A percentile compares a stretch with the other conserved stretches of the same genome.
phyloP scores from a whole-genome alignment of 2,797 vertebrate species.

The Neosalanx taihuensis region DNA sequence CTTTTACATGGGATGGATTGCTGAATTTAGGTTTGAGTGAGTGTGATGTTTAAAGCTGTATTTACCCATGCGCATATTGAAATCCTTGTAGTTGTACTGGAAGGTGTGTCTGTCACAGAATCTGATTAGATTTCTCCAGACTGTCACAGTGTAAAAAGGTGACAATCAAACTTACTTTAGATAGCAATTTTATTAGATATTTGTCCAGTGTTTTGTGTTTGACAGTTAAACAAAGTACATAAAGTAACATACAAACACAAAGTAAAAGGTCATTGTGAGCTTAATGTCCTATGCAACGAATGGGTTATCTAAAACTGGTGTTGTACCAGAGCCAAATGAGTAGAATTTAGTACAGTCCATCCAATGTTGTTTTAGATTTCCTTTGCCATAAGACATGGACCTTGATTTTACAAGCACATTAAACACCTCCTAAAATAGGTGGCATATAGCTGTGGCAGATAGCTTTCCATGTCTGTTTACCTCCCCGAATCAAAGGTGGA shows the following conservation, averaged over 20 bases:
- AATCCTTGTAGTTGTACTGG: not conserved
- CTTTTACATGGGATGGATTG: not conserved
- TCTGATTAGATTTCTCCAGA: not conserved
- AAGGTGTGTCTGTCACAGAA: too few relatives aligned
- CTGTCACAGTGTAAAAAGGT: not conserved
- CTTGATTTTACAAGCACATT: conserved; percentile 23
- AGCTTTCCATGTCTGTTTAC: conserved; percentile 12
- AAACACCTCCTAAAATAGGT: conserved; percentile 32
- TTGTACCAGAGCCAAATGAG: conserved; percentile 10
- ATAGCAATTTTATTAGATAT: not conserved
- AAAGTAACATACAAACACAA: not conserved
- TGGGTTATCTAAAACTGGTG: conserved; percentile 10
- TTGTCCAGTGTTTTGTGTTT: conserved; percentile 2
- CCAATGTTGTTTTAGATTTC: conserved; percentile 17
- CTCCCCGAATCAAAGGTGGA: not conserved
- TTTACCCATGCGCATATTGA: not conserved
- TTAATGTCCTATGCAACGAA: not conserved
- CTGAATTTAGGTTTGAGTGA: not conserved
- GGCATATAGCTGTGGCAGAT: conserved; percentile 13
- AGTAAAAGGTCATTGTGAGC: conserved; percentile 12
- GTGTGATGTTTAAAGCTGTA: too few relatives aligned
- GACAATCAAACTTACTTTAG: not conserved
- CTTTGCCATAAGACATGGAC: conserved; percentile 24
- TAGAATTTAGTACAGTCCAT: conserved; percentile 13
- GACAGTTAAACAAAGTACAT: not conserved